Evolutionary conservation across 2,888 invertebrate species (phyloP), one percentile per base, ranked within the genome.

Genomic region (Sphaerolaimus hirsutus): DNA sequence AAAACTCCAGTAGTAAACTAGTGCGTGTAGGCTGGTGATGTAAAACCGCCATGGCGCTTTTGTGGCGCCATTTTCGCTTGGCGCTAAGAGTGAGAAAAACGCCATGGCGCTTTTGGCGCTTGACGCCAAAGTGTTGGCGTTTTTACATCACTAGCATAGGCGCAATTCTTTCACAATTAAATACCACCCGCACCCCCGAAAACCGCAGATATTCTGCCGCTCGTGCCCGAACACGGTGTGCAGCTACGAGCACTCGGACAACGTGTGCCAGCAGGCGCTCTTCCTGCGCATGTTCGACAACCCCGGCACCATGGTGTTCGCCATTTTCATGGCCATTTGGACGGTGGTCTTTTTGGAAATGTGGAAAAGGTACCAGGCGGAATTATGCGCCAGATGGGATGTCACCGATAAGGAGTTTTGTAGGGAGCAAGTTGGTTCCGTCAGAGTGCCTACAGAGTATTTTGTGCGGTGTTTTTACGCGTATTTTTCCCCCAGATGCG

Each of bases 291-390:
- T 46, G 2, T 46, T 46, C 29, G 46, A 46, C 43, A 32, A 43
- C 26, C 25, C 3, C 10, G 43, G 37, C n/a, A 24, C 43, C n/a
- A 7, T 43, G 1, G 2, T 43, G 10, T 40, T 87, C 63, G 81
- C 87, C 1, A 79, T 81, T 52, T 83, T 87, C 61, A 87, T 87
- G 84, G 81, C 83, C 32, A 77, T 87, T 64, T 89, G 87, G 87
- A 82, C 82, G 0, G 81, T 81, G 2, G 76, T 79, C 50, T 84
- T 87, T 65, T 69, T 87, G 58, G 89, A 89, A 60, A 67, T 87
- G 50, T 91, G 91, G 91, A 82, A 86, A 64, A 72, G 89, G 14
- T 40, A 40, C 17, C 41, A 45, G 32, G 21, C 46, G n/a, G 35
- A 36, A 10, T 23, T 46, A 26, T 26, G 42, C 25, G 35, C 43